Evolutionary conservation across 2,888 invertebrate species (phyloP).

Genomic region (Polyommatus icarus): DNA sequence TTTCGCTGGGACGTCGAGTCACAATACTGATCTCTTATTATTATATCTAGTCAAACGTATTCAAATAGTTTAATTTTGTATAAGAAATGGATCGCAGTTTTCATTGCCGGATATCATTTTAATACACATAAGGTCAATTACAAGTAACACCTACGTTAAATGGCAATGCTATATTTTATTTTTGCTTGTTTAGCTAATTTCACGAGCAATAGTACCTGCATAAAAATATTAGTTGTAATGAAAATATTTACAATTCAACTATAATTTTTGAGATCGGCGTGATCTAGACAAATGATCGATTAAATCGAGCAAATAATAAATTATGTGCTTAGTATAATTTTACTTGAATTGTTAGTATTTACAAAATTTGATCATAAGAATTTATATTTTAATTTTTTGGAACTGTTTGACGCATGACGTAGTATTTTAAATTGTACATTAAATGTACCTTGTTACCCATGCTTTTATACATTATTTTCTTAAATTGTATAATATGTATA

Average conservation of each 20-base stretch:
- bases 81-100: conserved; percentile 40
- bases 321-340: conserved; percentile 32
- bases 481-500: background rate
- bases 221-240: conserved; percentile 22
- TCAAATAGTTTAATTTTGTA: conserved; percentile 26
- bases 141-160: background rate
- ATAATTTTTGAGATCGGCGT: background rate
- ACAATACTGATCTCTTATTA: conserved; percentile 63
- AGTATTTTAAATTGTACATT: background rate
- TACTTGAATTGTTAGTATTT: conserved; percentile 34
- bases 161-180: background rate
- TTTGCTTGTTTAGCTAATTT: conserved; percentile 10
- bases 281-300: conserved; percentile 48
- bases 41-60: conserved; percentile 73
- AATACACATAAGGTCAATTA: conserved; percentile 40
- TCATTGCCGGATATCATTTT: conserved; percentile 46
- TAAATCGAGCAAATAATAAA: conserved; percentile 49
- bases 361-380: conserved; percentile 32
- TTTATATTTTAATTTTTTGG: background rate
- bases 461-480: background rate
- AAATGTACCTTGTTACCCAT: background rate
- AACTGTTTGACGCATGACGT: background rate
- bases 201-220: conserved; percentile 3
- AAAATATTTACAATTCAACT: conserved; percentile 31
- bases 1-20: conserved; percentile 40